These are phyloP conservation scores for Lates calcarifer DNA, from an alignment of 2,113 vertebrate species.

Conservation along the genomic window DNA sequence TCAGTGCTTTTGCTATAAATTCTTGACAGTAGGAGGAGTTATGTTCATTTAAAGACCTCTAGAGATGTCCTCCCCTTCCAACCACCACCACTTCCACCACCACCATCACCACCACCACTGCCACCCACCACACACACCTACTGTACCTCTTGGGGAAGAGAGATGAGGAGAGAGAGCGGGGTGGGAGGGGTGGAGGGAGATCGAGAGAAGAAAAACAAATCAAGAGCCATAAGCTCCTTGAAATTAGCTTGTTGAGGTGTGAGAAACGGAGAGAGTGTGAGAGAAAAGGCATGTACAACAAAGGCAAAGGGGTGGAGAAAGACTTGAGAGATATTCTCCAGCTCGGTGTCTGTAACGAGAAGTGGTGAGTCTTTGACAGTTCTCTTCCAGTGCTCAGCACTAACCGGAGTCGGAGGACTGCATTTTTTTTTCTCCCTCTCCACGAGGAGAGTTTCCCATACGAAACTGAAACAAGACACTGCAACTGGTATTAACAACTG, in stretches of 20 bases:
- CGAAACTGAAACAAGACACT: slow-evolving; percentile 46
- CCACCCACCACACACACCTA: slow-evolving; percentile 76
- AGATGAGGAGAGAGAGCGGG: slow-evolving; percentile 55
- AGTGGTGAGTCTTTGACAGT: slow-evolving; percentile 67
- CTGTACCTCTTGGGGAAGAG: slow-evolving; percentile 75
- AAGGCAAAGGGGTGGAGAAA: slow-evolving; percentile 43
- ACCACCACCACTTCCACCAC: slow-evolving; percentile 43
- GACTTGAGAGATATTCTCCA: slow-evolving; percentile 53
- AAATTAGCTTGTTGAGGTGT: slow-evolving; percentile 78
- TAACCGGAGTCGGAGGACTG: slow-evolving; percentile 48
- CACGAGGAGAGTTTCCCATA: slow-evolving; percentile 41
- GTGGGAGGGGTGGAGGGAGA: slow-evolving; percentile 52
- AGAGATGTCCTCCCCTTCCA: slow-evolving; percentile 60
- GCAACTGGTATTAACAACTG: slow-evolving; percentile 43
- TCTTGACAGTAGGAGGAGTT: slow-evolving; percentile 71
- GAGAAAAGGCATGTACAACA: slow-evolving; percentile 59
- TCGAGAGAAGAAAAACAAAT: slow-evolving; percentile 71
- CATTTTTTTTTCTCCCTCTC: slow-evolving; percentile 8
- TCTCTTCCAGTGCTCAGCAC: slow-evolving; percentile 31
- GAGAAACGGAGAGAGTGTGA: slow-evolving; percentile 57
- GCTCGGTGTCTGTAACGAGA: slow-evolving; percentile 53
- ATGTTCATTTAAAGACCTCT: slow-evolving; percentile 61
- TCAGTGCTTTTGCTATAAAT: slow-evolving; percentile 44
- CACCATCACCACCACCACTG: slow-evolving; percentile 23
- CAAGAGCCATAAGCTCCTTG: slow-evolving; percentile 75